A percentile compares a stretch with the other conserved stretches of the same genome.
phyloP scores from a whole-genome alignment of 2,113 vertebrate species.

The Poeciliopsis turrubarensis region DNA sequence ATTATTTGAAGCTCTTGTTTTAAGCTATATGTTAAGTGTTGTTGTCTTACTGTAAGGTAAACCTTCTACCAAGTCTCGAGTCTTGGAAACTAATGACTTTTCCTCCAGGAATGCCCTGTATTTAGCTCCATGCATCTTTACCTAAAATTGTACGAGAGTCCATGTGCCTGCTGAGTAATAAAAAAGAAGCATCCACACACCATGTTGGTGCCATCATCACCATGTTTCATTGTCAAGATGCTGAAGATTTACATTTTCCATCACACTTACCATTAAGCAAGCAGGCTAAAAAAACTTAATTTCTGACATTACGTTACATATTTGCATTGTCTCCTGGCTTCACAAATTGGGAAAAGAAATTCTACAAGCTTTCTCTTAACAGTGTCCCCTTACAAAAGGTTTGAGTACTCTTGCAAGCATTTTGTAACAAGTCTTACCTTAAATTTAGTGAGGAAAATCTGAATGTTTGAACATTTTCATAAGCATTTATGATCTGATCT shows the following conservation, averaged over 20 bases:
- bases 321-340: no score
- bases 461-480: no score
- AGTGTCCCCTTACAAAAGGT: no score
- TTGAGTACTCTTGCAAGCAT: no score
- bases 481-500: no score
- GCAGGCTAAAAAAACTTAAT: background rate
- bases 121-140: no score
- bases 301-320: no score
- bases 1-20: background rate
- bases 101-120: background rate
- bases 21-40: background rate
- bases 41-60: background rate
- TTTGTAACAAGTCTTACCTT: no score
- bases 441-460: no score
- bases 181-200: background rate
- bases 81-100: background rate
- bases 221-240: background rate
- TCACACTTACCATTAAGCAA: background rate
- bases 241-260: background rate
- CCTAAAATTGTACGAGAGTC: no score
- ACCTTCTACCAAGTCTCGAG: background rate
- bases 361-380: no score
- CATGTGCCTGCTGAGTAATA: background rate
- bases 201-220: background rate
- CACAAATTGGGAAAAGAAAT: no score